Percentiles rank a stretch among this genome's conserved stretches.
These are phyloP conservation scores for Pheosia tremula DNA, from an alignment of 2,888 invertebrate species.

Conservation along the genomic window DNA sequence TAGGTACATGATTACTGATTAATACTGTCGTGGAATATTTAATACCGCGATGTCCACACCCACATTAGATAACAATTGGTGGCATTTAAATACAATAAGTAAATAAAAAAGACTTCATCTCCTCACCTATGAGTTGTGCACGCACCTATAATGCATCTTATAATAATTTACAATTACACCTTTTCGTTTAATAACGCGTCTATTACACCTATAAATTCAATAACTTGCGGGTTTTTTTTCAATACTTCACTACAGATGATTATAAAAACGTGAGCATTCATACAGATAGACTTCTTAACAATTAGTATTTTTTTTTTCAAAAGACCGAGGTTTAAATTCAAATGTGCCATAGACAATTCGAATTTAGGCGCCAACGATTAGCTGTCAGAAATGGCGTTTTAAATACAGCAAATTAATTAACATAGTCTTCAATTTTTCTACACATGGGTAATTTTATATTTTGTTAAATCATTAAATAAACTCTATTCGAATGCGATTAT, in stretches of 20 bases:
- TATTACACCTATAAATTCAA: constrained; percentile 81
- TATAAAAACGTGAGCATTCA: constrained; percentile 81
- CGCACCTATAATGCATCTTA: constrained; percentile 67
- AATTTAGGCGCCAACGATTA: constrained; percentile 10
- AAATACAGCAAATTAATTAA: neutral
- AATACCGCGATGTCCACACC: constrained; percentile 60
- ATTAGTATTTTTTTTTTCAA: constrained; percentile 29
- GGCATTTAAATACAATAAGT: constrained; percentile 66
- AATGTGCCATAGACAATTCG: neutral
- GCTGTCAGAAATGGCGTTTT: constrained; percentile 15
- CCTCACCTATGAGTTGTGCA: constrained; percentile 74
- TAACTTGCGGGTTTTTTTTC: constrained; percentile 60
- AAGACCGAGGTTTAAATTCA: neutral
- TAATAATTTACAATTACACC: constrained; percentile 56
- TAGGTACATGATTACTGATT: constrained; percentile 84
- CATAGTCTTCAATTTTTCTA: too few relatives aligned
- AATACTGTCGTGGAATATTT: constrained; percentile 79
- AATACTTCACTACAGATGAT: constrained; percentile 72
- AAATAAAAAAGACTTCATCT: constrained; percentile 65
- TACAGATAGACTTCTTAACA: constrained; percentile 70
- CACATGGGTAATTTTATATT: too few relatives aligned
- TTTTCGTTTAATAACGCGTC: constrained; percentile 60
- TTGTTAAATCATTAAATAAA: too few relatives aligned
- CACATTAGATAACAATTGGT: constrained; percentile 62
- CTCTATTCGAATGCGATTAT: too few relatives aligned